Evolutionary conservation across 2,888 invertebrate genomes (phyloP).

Genomic region (Dryobota labecula): DNA sequence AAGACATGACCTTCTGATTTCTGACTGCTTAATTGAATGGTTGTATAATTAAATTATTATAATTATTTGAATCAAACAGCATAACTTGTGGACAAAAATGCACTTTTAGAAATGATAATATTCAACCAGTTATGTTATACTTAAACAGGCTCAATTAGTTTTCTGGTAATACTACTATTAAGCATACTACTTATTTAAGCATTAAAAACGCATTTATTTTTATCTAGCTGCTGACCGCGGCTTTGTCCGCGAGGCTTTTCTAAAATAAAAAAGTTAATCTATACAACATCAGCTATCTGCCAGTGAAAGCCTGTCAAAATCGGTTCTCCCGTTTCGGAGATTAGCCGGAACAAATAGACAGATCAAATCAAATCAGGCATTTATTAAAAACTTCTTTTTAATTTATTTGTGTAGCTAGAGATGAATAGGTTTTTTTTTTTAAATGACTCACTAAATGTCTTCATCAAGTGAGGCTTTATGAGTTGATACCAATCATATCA

Average conservation of each 20-base stretch:
- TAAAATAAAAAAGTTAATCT: no score
- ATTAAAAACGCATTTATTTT: neutral
- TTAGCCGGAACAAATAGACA: no score
- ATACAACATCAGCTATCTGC: no score
- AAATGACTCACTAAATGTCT: constrained; percentile 21
- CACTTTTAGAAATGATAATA: neutral
- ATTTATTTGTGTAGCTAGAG: no score
- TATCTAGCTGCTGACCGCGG: no score
- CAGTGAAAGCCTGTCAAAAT: no score
- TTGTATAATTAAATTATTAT: no score
- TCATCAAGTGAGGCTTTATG: constrained; percentile 2
- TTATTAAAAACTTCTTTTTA: no score
- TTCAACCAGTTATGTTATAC: neutral
- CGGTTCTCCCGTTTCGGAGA: no score
- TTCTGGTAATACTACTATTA: neutral
- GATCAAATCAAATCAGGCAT: no score
- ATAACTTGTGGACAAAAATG: neutral
- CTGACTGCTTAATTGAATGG: neutral
- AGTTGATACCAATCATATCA: constrained; percentile 28
- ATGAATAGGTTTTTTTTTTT: constrained; percentile 9
- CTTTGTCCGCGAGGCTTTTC: no score
- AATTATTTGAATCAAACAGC: constrained; percentile 3
- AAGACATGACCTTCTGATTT: neutral
- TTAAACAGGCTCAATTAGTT: neutral
- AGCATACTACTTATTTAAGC: neutral